Evolutionary conservation across 2,888 invertebrate species (phyloP), one percentile per base, ranked within the genome.

Genomic region (Nomada flava): DNA sequence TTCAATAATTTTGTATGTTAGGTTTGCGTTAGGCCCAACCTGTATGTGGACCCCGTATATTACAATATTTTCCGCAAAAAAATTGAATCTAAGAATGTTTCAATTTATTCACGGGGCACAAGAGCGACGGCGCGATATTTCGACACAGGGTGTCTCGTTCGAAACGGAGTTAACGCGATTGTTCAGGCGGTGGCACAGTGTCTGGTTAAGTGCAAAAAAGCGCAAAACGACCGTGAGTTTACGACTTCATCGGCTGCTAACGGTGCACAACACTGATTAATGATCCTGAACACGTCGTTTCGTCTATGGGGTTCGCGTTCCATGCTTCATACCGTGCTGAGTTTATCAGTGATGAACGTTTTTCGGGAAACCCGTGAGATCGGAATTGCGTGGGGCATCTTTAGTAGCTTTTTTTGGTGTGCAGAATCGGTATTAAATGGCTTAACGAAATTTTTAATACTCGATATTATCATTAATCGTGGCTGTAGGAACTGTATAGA

Each of bases 261-360:
- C 55, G 36, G 70, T 52, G 62, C 64, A 63, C 65, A 55, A 59
- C 29, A 59, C 78, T 88, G 86, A 88, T 88, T 89, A 89, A 88
- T 83, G 83, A 88, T 83, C 78, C 86, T 74, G 79, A 65, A 78
- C 88, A 84, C 84, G 86, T 89, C 76, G 78, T 68, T 60, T 62
- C 62, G 64, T 57, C 72, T 57, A 63, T 47, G 36, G 71, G 42
- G 44, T 69, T 75, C 77, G 60, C 83, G 83, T 79, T 67, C 70
- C 72, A 77, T 80, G 80, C 74, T 20, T 64, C 69, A 47, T 74
- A 83, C 82, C 87, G 83, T 84, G 89, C 59, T 72, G 69, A 42
- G 75, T 72, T 87, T 89, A 88, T 89, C 83, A 83, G 62, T 57
- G 64, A 5, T 20, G 36, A 67, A 57, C 20, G 47, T 60, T 81